Base-by-base conservation (phyloP, 2,888 invertebrate genomes). In the Brachylomia viminalis region DNA sequence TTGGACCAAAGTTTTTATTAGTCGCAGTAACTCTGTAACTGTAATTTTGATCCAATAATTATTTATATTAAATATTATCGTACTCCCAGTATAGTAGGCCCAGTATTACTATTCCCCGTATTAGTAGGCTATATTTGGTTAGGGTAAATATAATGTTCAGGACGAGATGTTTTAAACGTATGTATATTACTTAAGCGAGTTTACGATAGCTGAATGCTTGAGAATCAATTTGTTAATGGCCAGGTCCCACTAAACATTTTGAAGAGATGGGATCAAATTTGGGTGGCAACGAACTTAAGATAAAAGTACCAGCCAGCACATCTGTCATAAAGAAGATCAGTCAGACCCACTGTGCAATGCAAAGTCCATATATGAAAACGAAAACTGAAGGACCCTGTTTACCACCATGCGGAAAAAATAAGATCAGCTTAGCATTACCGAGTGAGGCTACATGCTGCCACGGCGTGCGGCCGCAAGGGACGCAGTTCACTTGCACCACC, bases 291-390 rank as follows among this genome's bases (percentile, higher is more conserved):
- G 96, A 96, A 87, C 92, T 96, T 84, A 96, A 94, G 92, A 95
- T 96, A 79, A 95, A 95, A 93, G 94, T 96, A 70, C 96, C 96
- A 75, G 95, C 94, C 59, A 90, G 86, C 79, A 90, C 95, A 59
- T 92, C 96, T 70, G 90, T 95, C 79, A 95, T 96, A 84, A 96
- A 95, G 94, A 95, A 95, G 91, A 95, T 96, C 77, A 95, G 96
- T 86, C 95, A 96, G 88, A 95, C 95, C 42, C 95, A 95, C 89
- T 95, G 95, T 81, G 85, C 93, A 66, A 91, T 96, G 93, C 95
- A 95, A 89, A 89, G 91, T 80, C 95, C 96, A 8, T 96, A 92
- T 79, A 84, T 82, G 15, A 94, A 94, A 87, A 89, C 85, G 38
- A 83, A 83, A 38, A 61, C 13, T 66, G 90, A 90, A 4, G 94